Evolutionary conservation across 1,140 invertebrate species (phyloP).

Genomic region (Drosophila triauraria): DNA sequence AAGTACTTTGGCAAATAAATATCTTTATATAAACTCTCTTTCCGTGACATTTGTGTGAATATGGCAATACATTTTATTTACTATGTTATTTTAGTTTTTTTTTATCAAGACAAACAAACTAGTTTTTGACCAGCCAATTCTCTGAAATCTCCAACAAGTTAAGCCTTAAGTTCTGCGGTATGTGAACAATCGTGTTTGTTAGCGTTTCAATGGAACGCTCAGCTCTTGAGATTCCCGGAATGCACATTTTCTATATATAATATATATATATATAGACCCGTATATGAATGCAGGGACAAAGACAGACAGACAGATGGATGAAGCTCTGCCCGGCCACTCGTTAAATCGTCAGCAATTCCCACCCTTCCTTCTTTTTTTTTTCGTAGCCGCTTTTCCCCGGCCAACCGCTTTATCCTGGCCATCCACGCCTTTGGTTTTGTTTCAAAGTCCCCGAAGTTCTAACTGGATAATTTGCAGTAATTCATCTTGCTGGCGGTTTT

Average conservation of each 20-base stretch:
- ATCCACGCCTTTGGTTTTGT: conserved; percentile 49
- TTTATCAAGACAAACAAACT: neutral
- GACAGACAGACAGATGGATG: conserved; percentile 17
- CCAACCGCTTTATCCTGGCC: conserved; percentile 38
- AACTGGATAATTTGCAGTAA: conserved; percentile 82
- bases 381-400: neutral
- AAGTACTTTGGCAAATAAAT: neutral
- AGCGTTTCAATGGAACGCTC: conserved; percentile 21
- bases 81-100: conserved; percentile 2
- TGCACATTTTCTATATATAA: conserved; percentile 10
- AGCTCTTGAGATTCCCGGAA: conserved; percentile 33
- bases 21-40: neutral
- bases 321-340: conserved; percentile 36
- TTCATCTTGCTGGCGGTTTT: conserved; percentile 74
- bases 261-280: neutral
- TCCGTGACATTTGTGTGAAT: neutral
- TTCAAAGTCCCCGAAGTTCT: conserved; percentile 61
- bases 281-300: conserved; percentile 20
- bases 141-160: neutral
- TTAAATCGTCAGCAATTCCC: conserved; percentile 51
- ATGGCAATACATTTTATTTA: neutral
- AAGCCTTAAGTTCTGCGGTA: conserved; percentile 1
- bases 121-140: conserved; percentile 6
- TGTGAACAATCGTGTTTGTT: conserved; percentile 35
- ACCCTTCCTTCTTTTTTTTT: neutral